Evolutionary conservation across 1,140 invertebrate species (phyloP), one percentile per base, ranked within the genome.

Genomic region (Papilio polyxenes): DNA sequence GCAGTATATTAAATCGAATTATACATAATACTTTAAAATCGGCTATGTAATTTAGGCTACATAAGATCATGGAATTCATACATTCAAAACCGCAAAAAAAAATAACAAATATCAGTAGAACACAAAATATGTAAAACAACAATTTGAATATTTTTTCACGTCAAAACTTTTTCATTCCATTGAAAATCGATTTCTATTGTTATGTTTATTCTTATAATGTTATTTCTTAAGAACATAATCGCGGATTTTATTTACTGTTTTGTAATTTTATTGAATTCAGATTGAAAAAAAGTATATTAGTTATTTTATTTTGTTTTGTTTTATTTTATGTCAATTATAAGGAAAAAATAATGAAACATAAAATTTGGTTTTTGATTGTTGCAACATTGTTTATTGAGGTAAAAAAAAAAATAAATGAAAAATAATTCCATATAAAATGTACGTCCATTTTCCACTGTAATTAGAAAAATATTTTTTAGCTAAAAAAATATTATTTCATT

Each of bases 341-440:
- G 6, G 37, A 72, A 31, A 65, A 72, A 37, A 37, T n/a, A 17
- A 72, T 72, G 65, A 72, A 40, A 72, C 1, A 40, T 72, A 9
- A 65, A 65, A 7, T 37, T 72, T 72, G 31, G 65, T 72, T 72
- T 40, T 72, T 72, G 37, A 72, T 72, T 37, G 37, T 72, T 72
- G 65, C 31, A 72, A 72, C 31, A 72, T 40, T 72, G 11, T 40
- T 72, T 72, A 72, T 72, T 37, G 65, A 72, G 65, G 65, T 72
- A 72, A 65, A 65, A 31, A 31, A 31, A 31, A 65, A 59, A 4
- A 2, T 31, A 31, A 31, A 13, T 65, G 3, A 65, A 31, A 23
- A 10, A 65, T 15, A 59, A 13, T 51, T 51, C 13, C 49, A 11
- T 13, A 3, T 51, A 44, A 44, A 44, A 4, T 44, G 4, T 44